Percentiles rank a stretch among this genome's conserved stretches.
Conservation (phyloP, 2,888 invertebrate genomes). For the Protophormia terraenovae region DNA sequence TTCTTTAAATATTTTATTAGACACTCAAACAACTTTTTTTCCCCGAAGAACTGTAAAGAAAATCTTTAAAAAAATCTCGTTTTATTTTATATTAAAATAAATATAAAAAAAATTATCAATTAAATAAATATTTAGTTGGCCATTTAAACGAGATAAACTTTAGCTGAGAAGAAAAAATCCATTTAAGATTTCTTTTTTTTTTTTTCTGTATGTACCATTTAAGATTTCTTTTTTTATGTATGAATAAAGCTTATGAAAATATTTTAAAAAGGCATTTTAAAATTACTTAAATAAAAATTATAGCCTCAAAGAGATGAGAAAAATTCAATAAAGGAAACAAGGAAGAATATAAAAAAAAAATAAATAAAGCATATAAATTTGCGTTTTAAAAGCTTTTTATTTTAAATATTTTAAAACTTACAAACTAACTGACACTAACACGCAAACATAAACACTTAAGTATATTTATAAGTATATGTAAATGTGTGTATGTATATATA, state of each 20-base stretch:
- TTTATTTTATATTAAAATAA: conserved; percentile 8
- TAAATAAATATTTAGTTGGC: conserved; percentile 32
- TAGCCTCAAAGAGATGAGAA: neutral
- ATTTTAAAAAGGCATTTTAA: conserved; percentile 34
- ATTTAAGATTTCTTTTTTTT: conserved; percentile 32
- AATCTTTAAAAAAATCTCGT: neutral
- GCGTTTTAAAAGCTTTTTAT: conserved; percentile 65
- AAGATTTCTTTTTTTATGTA: conserved; percentile 23
- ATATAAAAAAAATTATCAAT: neutral
- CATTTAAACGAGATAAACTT: conserved; percentile 22
- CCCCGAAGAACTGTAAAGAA: neutral
- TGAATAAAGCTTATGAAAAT: neutral
- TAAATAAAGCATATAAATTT: conserved; percentile 38
- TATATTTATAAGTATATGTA: neutral
- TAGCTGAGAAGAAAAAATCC: conserved; percentile 19
- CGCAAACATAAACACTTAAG: neutral
- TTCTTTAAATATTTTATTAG: neutral
- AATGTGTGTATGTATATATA: neutral
- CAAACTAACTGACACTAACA: neutral
- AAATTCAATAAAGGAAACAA: too few species aligned
- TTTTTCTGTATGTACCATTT: too few species aligned
- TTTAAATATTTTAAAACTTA: conserved; percentile 2
- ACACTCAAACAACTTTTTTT: too few species aligned
- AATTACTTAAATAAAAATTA: conserved; percentile 26
- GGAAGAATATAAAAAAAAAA: neutral